Conservation (phyloP, 2,797 vertebrate genomes). For the Saxicola maurus region DNA sequence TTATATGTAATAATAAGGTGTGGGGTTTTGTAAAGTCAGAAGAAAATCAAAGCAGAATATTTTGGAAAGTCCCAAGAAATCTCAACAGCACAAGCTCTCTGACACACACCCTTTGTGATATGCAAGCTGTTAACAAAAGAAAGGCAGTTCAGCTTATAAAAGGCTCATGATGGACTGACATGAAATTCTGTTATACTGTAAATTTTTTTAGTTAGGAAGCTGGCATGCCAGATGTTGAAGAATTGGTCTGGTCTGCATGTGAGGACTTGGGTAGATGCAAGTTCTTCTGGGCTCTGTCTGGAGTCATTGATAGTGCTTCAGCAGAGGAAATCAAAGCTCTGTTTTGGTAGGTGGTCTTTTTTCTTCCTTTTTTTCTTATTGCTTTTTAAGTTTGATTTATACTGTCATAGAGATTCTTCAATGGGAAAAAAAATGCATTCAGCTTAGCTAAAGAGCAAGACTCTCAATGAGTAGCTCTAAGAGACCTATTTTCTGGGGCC, state of each 20-base stretch:
- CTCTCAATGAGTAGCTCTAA: background rate
- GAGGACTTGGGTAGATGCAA: accelerated
- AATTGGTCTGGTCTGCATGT: background rate
- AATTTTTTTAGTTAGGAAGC: background rate
- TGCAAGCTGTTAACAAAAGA: background rate
- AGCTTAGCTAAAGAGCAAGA: background rate
- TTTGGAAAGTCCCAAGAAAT: background rate
- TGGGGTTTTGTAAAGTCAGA: background rate
- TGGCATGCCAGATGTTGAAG: background rate
- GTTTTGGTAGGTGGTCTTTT: accelerated
- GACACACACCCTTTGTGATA: background rate
- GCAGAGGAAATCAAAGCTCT: background rate
- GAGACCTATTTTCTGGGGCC: background rate
- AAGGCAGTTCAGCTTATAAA: background rate
- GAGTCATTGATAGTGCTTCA: background rate
- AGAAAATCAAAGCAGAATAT: background rate
- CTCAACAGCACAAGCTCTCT: background rate
- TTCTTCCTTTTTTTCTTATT: too few relatives aligned
- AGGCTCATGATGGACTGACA: background rate
- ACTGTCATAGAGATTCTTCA: background rate
- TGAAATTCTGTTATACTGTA: background rate
- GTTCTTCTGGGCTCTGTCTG: background rate
- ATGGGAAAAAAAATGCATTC: background rate
- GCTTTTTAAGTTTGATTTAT: background rate
- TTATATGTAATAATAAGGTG: background rate